Percentiles rank a stretch among this genome's conserved stretches.
Conservation (phyloP, 2,888 invertebrate genomes). For the Phaedon cochleariae region DNA sequence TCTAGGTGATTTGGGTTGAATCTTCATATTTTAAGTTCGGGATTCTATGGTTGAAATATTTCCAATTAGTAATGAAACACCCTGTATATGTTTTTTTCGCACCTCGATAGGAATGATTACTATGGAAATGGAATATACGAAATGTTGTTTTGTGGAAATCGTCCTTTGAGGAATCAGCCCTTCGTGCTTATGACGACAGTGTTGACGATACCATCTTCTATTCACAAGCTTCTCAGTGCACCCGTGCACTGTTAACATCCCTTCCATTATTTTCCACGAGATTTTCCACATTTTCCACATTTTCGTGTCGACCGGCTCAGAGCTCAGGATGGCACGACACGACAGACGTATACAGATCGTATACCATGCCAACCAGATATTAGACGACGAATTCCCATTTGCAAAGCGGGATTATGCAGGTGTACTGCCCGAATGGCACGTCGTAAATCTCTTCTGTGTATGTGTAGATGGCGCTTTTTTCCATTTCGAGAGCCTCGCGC, state of each 20-base stretch:
- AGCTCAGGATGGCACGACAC: background rate
- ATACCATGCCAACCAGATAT: background rate
- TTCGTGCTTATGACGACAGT: too few relatives aligned
- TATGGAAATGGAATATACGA: too few relatives aligned
- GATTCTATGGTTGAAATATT: too few relatives aligned
- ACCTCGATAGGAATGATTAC: too few relatives aligned
- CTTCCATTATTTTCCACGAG: background rate
- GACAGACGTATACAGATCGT: background rate
- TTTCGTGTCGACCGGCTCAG: background rate
- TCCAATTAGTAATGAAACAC: too few relatives aligned
- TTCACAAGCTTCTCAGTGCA: too few relatives aligned
- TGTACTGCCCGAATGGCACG: slow-evolving; percentile 20
- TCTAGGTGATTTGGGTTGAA: too few relatives aligned
- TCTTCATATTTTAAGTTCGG: too few relatives aligned
- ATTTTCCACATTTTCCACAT: background rate
- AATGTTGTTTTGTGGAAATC: too few relatives aligned
- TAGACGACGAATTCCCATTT: slow-evolving; percentile 18
- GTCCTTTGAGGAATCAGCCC: too few relatives aligned
- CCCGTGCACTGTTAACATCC: background rate
- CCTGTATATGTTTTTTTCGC: too few relatives aligned
- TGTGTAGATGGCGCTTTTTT: slow-evolving; percentile 15
- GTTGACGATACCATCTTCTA: too few relatives aligned
- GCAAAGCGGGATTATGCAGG: slow-evolving; percentile 23
- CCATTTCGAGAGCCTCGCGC: background rate
- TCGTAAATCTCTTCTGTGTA: slow-evolving; percentile 20